Evolutionary conservation across 1,140 invertebrate species (phyloP).

Genomic region (Temnothorax curvispinosus): DNA sequence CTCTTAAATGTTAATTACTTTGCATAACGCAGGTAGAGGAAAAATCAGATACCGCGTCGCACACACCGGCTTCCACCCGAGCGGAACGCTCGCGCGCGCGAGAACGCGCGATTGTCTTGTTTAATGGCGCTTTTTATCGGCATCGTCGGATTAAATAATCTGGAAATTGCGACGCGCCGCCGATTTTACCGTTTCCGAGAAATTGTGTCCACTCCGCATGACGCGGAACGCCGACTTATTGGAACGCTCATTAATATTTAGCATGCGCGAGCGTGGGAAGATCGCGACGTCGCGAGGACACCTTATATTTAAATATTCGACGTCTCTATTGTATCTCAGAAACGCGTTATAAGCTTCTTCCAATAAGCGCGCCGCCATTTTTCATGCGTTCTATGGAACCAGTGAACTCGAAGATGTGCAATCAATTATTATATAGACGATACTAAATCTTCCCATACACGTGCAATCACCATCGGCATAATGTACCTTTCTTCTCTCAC

Average conservation of each 20-base stretch:
- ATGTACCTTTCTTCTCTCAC: conserved; percentile 1
- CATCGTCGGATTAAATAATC: conserved; percentile 44
- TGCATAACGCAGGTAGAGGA: conserved; percentile 48
- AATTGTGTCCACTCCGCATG: background rate
- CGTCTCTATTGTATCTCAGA: background rate
- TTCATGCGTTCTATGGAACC: conserved; percentile 31
- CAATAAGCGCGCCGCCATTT: conserved; percentile 31
- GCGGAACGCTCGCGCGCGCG: background rate
- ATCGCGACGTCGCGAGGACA: background rate
- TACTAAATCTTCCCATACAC: conserved; percentile 35
- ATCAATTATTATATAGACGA: conserved; percentile 47
- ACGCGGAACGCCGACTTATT: background rate
- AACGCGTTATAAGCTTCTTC: background rate
- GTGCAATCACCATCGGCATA: conserved; percentile 17
- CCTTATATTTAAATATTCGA: conserved; percentile 22
- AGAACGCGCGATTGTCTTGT: conserved; percentile 16
- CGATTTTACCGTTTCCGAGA: background rate
- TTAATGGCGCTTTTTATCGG: conserved; percentile 46
- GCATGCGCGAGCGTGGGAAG: background rate
- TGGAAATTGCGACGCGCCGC: conserved; percentile 7
- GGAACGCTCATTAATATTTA: conserved; percentile 31
- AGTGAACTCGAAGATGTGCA: conserved; percentile 35
- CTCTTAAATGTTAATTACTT: conserved; percentile 62
- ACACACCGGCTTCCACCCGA: conserved; percentile 31
- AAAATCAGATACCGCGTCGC: conserved; percentile 54